Percentiles rank a stretch among this genome's conserved stretches.
phyloP scores from a whole-genome alignment of 2,888 invertebrate genomes.

The Aquatica leii region DNA sequence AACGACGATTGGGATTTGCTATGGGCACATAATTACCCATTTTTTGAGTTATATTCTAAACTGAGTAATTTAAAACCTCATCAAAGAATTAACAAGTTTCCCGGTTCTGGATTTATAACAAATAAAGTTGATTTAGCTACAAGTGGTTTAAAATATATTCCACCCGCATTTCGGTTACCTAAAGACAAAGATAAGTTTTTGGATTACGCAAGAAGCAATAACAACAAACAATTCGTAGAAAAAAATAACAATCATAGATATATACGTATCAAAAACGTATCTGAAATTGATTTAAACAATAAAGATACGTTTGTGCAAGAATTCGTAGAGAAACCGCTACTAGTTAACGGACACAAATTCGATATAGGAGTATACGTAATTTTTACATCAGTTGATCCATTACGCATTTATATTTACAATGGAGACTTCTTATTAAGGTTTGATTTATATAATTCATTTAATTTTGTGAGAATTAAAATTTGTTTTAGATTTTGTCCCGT shows the following conservation, averaged over 20 bases:
- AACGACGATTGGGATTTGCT: slow-evolving; percentile 81
- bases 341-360: slow-evolving; percentile 94
- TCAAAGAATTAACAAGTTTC: slow-evolving; percentile 92
- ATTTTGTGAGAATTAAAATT: slow-evolving; percentile 2
- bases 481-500: slow-evolving; percentile 81
- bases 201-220: slow-evolving; percentile 71
- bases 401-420: slow-evolving; percentile 88
- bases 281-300: slow-evolving; percentile 73
- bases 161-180: slow-evolving; percentile 89
- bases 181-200: slow-evolving; percentile 74
- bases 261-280: slow-evolving; percentile 76
- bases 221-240: slow-evolving; percentile 82
- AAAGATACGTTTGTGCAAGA: slow-evolving; percentile 89
- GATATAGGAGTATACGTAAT: slow-evolving; percentile 96
- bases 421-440: slow-evolving; percentile 90
- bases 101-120: slow-evolving; percentile 92
- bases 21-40: slow-evolving; percentile 96
- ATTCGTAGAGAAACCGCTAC: slow-evolving; percentile 85
- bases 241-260: slow-evolving; percentile 93
- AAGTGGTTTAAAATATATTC: slow-evolving; percentile 79
- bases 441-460: slow-evolving; percentile 28
- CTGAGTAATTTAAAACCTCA: slow-evolving; percentile 70
- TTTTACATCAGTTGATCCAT: slow-evolving; percentile 88
- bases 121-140: slow-evolving; percentile 92
- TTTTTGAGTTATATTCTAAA: slow-evolving; percentile 65